Evolutionary conservation across 2,113 vertebrate genomes (phyloP).

Genomic region (Menura novaehollandiae): DNA sequence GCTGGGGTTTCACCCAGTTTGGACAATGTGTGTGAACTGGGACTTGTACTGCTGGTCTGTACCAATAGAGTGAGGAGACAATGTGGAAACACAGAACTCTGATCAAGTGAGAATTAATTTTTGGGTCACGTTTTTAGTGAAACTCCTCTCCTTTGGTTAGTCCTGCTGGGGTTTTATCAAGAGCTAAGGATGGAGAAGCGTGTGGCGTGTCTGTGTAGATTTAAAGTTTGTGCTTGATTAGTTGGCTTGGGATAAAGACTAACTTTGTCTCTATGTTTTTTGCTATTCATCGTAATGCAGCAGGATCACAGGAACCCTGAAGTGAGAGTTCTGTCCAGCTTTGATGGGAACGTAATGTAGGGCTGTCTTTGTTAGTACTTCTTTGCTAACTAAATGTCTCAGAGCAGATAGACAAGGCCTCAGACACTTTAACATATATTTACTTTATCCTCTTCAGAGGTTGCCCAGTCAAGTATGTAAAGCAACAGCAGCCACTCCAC

Average conservation of each 20-base stretch:
- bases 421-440: not conserved
- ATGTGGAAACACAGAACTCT: not conserved
- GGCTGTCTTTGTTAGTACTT: not conserved
- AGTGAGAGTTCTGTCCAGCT: not conserved
- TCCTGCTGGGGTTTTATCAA: not conserved
- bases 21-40: accelerated
- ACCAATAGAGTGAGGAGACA: accelerated
- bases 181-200: not conserved
- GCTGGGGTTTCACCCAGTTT: not conserved
- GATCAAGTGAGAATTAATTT: not conserved
- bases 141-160: not conserved
- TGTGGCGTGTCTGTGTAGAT: not conserved
- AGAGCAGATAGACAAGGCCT: not conserved
- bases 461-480: not conserved
- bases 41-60: not conserved
- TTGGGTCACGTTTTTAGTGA: not conserved
- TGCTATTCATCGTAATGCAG: not conserved
- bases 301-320: not conserved
- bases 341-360: not conserved
- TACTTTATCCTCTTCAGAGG: not conserved
- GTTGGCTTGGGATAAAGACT: not conserved
- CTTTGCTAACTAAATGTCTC: not conserved
- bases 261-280: not conserved
- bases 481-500: not conserved
- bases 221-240: not conserved